Percentiles rank a stretch among this genome's conserved stretches.
Evolutionary conservation across 2,888 invertebrate species (phyloP).

Genomic region (Brenthis hecate): DNA sequence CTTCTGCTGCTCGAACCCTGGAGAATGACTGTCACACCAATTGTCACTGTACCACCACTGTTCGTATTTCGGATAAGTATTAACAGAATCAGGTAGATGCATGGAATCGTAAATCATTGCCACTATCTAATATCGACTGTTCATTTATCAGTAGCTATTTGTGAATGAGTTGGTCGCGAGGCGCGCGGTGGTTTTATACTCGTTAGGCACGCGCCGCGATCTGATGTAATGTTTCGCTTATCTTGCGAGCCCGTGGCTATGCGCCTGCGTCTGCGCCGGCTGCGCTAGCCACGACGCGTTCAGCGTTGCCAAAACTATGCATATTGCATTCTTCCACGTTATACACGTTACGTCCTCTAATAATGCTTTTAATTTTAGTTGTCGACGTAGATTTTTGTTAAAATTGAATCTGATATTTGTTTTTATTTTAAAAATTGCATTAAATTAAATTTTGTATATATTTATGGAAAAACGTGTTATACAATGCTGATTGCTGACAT

Average conservation of each 20-base stretch:
- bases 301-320: not conserved
- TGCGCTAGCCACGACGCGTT: not conserved
- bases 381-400: not conserved
- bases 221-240: constrained; percentile 70
- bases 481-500: too few species aligned
- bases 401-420: not conserved
- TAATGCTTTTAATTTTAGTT: not conserved
- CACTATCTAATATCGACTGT: constrained; percentile 70
- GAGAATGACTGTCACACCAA: constrained; percentile 76
- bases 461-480: too few species aligned
- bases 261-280: constrained; percentile 2
- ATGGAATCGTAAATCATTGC: constrained; percentile 79
- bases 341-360: not conserved
- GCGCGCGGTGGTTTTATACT: constrained; percentile 61
- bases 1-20: constrained; percentile 73
- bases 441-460: too few species aligned
- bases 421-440: not conserved
- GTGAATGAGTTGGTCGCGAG: constrained; percentile 62
- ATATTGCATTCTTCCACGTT: not conserved
- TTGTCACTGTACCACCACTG: constrained; percentile 81
- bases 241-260: constrained; percentile 54
- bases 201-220: constrained; percentile 56
- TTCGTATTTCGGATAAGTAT: constrained; percentile 66
- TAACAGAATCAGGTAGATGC: constrained; percentile 63
- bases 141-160: constrained; percentile 68